Evolutionary conservation across 2,888 invertebrate species (phyloP).

Genomic region (Ichneumoninae sp.): DNA sequence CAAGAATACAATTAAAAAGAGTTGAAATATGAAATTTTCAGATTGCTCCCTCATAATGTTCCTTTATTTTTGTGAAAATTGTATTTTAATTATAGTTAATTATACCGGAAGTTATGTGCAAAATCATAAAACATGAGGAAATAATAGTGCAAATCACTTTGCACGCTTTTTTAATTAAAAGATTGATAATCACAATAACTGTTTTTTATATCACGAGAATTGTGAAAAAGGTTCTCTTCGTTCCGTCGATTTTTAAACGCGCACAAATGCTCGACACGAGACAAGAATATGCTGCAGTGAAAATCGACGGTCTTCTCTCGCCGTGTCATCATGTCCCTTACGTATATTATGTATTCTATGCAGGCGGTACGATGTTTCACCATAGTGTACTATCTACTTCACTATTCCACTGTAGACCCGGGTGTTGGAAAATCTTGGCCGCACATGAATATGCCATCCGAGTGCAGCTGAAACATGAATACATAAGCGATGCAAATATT

Average conservation of each 20-base stretch:
- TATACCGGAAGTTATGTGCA: too few species aligned
- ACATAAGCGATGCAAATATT: slow-evolving; percentile 43
- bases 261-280: neutral
- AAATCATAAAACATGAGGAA: too few species aligned
- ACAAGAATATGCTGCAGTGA: neutral
- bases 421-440: slow-evolving; percentile 2
- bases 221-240: neutral
- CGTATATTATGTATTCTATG: slow-evolving; percentile 1
- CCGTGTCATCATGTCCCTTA: neutral
- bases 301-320: neutral
- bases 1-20: too few species aligned
- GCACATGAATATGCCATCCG: slow-evolving; percentile 53
- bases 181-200: too few species aligned
- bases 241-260: neutral
- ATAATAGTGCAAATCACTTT: too few species aligned
- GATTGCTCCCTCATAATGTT: too few species aligned
- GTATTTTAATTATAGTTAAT: too few species aligned
- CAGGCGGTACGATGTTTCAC: neutral
- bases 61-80: too few species aligned
- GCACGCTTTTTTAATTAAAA: neutral
- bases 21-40: too few species aligned
- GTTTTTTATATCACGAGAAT: neutral
- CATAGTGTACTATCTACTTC: neutral
- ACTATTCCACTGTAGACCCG: slow-evolving; percentile 14
- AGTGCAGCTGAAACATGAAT: slow-evolving; percentile 42